Evolutionary conservation across 2,888 invertebrate species (phyloP).

Genomic region (Trilocha varians): DNA sequence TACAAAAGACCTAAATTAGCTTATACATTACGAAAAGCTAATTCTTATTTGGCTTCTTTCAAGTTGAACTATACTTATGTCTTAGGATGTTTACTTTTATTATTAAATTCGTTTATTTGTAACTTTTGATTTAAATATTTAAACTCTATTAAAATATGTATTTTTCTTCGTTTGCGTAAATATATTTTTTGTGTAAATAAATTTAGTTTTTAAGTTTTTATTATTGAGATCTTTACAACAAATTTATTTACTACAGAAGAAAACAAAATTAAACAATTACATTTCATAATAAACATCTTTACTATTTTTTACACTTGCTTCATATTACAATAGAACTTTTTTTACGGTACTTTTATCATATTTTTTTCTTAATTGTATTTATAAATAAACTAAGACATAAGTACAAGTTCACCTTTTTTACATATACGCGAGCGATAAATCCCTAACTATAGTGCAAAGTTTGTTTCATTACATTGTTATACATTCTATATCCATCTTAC

Average conservation of each 20-base stretch:
- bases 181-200: too few relatives aligned
- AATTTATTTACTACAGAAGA: too few relatives aligned
- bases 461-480: constrained; percentile 32
- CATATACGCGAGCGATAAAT: constrained; percentile 49
- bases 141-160: constrained; percentile 50
- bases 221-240: too few relatives aligned
- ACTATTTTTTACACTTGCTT: too few relatives aligned
- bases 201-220: too few relatives aligned
- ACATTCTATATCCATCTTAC: constrained; percentile 10
- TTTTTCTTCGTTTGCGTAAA: too few relatives aligned
- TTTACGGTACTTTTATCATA: too few relatives aligned
- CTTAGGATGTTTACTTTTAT: constrained; percentile 54
- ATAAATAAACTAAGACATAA: constrained; percentile 58
- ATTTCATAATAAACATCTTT: too few relatives aligned
- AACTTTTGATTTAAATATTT: too few relatives aligned
- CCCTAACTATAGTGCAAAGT: constrained; percentile 42
- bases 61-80: constrained; percentile 71
- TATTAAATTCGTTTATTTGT: background rate
- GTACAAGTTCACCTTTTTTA: constrained; percentile 60
- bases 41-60: constrained; percentile 71
- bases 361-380: constrained; percentile 2
- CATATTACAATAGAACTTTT: too few relatives aligned
- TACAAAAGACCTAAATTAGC: constrained; percentile 19
- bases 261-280: too few relatives aligned
- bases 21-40: constrained; percentile 51